Percentiles rank a stretch among this genome's conserved stretches.
Evolutionary conservation across 2,888 invertebrate species (phyloP).

Genomic region (Oscheius myriophilus): DNA sequence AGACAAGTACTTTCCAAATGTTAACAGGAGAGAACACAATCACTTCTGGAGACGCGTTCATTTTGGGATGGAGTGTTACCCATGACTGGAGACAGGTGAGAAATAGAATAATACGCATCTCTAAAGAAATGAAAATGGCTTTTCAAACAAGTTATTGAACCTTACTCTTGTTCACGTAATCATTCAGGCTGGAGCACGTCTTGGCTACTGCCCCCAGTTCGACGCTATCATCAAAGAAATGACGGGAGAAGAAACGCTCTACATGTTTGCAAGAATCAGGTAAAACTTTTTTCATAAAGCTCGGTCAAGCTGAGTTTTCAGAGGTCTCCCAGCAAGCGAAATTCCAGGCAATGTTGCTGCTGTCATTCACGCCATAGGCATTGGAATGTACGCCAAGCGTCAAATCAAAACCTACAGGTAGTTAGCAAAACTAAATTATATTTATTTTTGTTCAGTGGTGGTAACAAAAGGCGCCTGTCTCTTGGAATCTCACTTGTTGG

Average conservation of each 20-base stretch:
- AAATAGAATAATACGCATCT: too few relatives aligned
- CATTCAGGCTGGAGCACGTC: conserved; percentile 47
- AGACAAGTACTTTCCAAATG: conserved; percentile 64
- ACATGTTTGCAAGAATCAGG: conserved; percentile 77
- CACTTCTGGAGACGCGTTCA: conserved; percentile 58
- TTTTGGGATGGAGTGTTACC: conserved; percentile 58
- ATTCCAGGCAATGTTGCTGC: conserved; percentile 45
- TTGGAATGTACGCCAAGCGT: conserved; percentile 55
- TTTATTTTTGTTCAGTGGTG: conserved; percentile 78
- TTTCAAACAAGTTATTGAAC: too few relatives aligned
- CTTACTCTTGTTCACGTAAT: too few relatives aligned
- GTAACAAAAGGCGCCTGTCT: conserved; percentile 81
- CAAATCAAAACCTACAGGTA: conserved; percentile 55
- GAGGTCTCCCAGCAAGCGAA: conserved; percentile 75
- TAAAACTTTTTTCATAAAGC: conserved; percentile 75
- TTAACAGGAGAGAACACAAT: conserved; percentile 58
- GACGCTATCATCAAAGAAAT: conserved; percentile 80
- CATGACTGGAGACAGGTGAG: conserved; percentile 60
- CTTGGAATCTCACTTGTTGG: conserved; percentile 81
- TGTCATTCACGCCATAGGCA: conserved; percentile 55
- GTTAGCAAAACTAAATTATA: not conserved
- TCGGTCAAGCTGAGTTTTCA: conserved; percentile 71
- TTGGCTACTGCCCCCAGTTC: conserved; percentile 83
- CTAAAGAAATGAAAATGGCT: too few relatives aligned
- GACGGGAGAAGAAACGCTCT: conserved; percentile 80